Conservation (phyloP, 2,797 vertebrate genomes). For the Aplochiton taeniatus region DNA sequence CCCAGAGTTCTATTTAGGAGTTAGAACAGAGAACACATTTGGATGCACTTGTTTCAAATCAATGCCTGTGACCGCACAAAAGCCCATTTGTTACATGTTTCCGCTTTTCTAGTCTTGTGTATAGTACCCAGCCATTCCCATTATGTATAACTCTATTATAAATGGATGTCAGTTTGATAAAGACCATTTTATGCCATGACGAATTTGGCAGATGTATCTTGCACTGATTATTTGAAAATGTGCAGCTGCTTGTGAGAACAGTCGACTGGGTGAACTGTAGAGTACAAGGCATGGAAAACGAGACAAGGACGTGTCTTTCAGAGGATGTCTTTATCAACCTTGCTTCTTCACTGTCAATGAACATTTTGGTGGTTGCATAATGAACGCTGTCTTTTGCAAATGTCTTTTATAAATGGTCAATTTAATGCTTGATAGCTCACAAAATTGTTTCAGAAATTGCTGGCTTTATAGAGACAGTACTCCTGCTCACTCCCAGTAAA, state of each 20-base stretch:
- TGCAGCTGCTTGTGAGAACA: slow-evolving; percentile 40
- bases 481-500: too few relatives aligned
- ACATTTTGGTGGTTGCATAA: too few relatives aligned
- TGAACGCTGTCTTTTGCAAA: too few relatives aligned
- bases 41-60: slow-evolving; percentile 24
- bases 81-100: slow-evolving; percentile 37
- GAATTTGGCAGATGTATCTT: slow-evolving; percentile 29
- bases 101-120: slow-evolving; percentile 17
- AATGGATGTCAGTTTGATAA: slow-evolving; percentile 39
- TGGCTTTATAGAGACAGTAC: too few relatives aligned
- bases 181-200: slow-evolving; percentile 42
- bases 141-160: slow-evolving; percentile 8
- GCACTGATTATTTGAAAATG: slow-evolving; percentile 46
- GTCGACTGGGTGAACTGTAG: slow-evolving; percentile 7
- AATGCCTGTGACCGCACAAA: slow-evolving; percentile 40
- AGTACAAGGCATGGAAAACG: background rate
- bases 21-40: slow-evolving; percentile 27
- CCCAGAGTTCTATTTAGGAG: background rate
- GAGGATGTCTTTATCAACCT: too few relatives aligned
- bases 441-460: too few relatives aligned
- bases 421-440: too few relatives aligned
- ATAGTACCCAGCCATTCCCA: slow-evolving; percentile 24
- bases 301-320: background rate
- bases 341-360: too few relatives aligned
- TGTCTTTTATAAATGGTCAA: too few relatives aligned